A percentile compares a stretch with the other conserved stretches of the same genome.
Conservation (phyloP, 2,113 vertebrate species). For the Pseudopodoces humilis region DNA sequence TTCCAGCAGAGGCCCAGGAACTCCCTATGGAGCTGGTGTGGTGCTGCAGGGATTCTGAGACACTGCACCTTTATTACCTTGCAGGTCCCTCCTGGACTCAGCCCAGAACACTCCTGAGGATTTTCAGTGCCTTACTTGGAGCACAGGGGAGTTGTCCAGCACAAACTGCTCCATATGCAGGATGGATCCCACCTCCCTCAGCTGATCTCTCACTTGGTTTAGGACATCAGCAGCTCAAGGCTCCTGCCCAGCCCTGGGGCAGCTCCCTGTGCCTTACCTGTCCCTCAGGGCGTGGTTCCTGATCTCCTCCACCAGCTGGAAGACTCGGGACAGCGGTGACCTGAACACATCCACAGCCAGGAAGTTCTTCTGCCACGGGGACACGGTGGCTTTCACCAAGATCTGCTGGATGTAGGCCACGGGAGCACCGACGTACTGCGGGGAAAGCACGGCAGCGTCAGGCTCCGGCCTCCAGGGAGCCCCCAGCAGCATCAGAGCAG, state of each 20-base stretch:
- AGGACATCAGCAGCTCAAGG: background rate
- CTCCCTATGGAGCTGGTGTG: rapidly evolving
- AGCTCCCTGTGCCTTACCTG: conserved; percentile 68
- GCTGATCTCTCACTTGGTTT: background rate
- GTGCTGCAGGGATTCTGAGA: background rate
- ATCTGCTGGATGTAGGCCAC: conserved; percentile 98
- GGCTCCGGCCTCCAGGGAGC: background rate
- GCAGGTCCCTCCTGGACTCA: background rate
- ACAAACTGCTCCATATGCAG: rapidly evolving
- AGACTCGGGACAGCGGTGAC: conserved; percentile 87
- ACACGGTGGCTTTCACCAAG: conserved; percentile 92
- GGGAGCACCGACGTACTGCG: conserved; percentile 88
- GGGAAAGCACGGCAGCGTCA: background rate
- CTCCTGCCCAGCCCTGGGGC: background rate
- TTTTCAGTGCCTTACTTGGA: too few species aligned
- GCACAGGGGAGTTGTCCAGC: background rate
- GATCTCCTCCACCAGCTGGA: conserved; percentile 93
- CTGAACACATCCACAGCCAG: conserved; percentile 93
- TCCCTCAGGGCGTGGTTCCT: conserved; percentile 90
- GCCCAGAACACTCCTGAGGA: too few species aligned
- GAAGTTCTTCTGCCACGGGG: conserved; percentile 92
- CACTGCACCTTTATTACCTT: background rate
- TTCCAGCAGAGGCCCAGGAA: background rate
- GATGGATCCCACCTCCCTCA: rapidly evolving
- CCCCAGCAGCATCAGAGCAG: background rate